phyloP scores from a whole-genome alignment of 2,888 invertebrate genomes.

The Phaedon cochleariae region DNA sequence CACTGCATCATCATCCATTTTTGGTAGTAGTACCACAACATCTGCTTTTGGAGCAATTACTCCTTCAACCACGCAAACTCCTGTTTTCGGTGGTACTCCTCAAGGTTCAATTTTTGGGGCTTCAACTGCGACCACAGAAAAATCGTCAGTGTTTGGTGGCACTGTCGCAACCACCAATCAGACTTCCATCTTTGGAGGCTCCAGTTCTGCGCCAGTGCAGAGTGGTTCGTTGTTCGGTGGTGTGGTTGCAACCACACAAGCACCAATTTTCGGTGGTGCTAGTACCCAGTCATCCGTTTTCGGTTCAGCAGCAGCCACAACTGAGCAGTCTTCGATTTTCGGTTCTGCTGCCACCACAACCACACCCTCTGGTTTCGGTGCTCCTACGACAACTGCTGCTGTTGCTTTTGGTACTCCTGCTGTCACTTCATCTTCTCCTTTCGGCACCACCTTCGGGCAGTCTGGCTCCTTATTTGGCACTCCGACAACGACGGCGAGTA shows the following conservation, averaged over 20 bases:
- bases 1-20: slow-evolving; percentile 60
- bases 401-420: slow-evolving; percentile 37
- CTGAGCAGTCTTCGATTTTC: slow-evolving; percentile 30
- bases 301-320: slow-evolving; percentile 23
- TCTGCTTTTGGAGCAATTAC: slow-evolving; percentile 15
- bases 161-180: slow-evolving; percentile 20
- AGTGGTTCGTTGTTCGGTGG: slow-evolving; percentile 5
- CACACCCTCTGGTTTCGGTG: slow-evolving; percentile 22
- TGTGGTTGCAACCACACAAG: slow-evolving; percentile 16
- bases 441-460: slow-evolving; percentile 30
- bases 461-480: slow-evolving; percentile 41
- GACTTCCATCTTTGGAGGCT: slow-evolving; percentile 19
- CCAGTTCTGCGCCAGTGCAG: slow-evolving; percentile 10
- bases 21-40: slow-evolving; percentile 41
- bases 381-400: slow-evolving; percentile 22
- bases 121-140: slow-evolving; percentile 1
- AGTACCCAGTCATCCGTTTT: slow-evolving; percentile 35
- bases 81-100: slow-evolving; percentile 17
- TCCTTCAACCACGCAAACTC: slow-evolving; percentile 11
- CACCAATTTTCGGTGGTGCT: slow-evolving; percentile 26
- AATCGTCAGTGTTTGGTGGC: slow-evolving; percentile 17
- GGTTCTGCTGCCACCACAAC: slow-evolving; percentile 31
- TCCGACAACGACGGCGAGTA: slow-evolving; percentile 38
- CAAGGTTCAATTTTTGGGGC: slow-evolving; percentile 28
- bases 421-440: slow-evolving; percentile 40